Evolutionary conservation across 2,888 invertebrate genomes (phyloP).

Genomic region (Euspilapteryx auroguttella): DNA sequence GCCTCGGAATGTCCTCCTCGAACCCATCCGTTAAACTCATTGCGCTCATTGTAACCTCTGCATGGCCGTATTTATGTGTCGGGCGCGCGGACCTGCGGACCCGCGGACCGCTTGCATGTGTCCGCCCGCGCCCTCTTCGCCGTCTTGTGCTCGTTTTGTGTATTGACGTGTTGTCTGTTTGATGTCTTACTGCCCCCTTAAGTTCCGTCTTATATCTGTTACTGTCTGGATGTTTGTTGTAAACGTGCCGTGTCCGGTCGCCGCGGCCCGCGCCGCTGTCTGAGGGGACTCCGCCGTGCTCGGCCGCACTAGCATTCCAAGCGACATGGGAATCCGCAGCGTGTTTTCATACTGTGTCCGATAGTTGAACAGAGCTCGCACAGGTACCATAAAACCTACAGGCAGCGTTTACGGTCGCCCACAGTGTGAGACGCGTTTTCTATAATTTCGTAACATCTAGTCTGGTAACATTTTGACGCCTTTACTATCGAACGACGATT

Average conservation of each 20-base stretch:
- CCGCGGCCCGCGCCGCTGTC: constrained; percentile 17
- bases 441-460: constrained; percentile 24
- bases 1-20: constrained; percentile 64
- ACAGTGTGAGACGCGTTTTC: constrained; percentile 24
- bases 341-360: constrained; percentile 31
- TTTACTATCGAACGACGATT: background rate
- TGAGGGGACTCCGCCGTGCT: constrained; percentile 34
- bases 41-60: constrained; percentile 45
- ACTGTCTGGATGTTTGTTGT: constrained; percentile 35
- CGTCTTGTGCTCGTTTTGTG: constrained; percentile 8
- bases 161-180: constrained; percentile 34
- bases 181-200: constrained; percentile 33
- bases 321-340: constrained; percentile 54
- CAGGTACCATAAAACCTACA: too few relatives aligned
- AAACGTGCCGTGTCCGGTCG: constrained; percentile 19
- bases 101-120: constrained; percentile 45
- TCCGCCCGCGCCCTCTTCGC: constrained; percentile 28
- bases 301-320: constrained; percentile 57
- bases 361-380: constrained; percentile 7
- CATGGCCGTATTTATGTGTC: constrained; percentile 39
- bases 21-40: constrained; percentile 42
- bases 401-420: too few relatives aligned
- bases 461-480: constrained; percentile 17
- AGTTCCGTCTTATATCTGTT: constrained; percentile 18
- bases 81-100: constrained; percentile 19